Percentiles rank a stretch among this genome's conserved stretches.
Conservation (phyloP, 2,113 vertebrate species). For the Rattus rattus region DNA sequence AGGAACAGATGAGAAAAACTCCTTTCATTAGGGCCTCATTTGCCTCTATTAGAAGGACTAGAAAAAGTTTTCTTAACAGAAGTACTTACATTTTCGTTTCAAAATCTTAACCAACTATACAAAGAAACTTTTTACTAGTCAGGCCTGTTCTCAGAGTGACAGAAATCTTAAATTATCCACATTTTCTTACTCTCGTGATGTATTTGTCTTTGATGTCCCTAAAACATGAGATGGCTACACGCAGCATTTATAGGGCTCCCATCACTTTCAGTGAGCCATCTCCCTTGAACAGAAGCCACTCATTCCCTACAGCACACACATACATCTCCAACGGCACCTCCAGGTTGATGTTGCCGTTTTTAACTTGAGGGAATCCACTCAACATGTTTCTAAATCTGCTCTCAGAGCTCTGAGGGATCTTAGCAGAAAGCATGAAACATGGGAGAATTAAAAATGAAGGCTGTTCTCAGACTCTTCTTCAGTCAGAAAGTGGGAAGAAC, state of each 20-base stretch:
- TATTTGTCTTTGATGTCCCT: background rate
- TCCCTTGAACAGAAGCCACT: constrained; percentile 11
- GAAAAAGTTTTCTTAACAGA: background rate
- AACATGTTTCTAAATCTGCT: constrained; percentile 1
- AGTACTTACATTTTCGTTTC: background rate
- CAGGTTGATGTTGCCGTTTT: background rate
- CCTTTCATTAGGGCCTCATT: background rate
- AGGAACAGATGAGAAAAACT: background rate
- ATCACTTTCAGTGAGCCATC: constrained; percentile 22
- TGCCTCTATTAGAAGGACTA: background rate
- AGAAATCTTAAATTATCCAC: background rate
- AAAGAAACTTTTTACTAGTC: background rate
- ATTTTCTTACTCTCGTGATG: background rate
- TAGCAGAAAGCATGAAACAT: background rate
- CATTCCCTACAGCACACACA: constrained; percentile 58
- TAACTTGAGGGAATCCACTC: background rate
- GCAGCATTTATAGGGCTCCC: background rate
- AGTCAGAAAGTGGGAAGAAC: background rate
- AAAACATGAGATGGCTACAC: background rate
- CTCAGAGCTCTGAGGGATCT: background rate
- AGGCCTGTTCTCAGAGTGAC: background rate
- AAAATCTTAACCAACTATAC: background rate
- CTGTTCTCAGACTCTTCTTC: background rate
- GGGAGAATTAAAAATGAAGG: background rate
- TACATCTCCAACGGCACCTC: constrained; percentile 1